Evolutionary conservation across 2,888 invertebrate species (phyloP), one percentile per base, ranked within the genome.

Genomic region (Scaptomyza cyrtandrae): DNA sequence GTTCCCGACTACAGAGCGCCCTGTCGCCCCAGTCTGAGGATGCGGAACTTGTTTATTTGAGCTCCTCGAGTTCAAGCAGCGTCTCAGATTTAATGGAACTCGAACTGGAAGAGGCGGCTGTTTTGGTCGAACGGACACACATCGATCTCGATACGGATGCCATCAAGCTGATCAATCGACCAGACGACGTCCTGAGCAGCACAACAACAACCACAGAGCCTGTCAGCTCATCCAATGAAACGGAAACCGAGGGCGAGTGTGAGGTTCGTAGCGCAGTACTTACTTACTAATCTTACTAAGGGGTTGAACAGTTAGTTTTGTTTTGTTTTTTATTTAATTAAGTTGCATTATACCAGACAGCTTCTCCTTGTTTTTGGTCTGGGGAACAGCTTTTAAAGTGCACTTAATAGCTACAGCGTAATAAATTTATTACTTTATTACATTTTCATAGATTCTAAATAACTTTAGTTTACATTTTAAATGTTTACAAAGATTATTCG

Each of bases 21-120:
- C 62, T 88, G n/a, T 86, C 89, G 1, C 93, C 94, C 71, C 93
- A 93, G 89, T 92, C 93, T 67, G 93, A 93, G 50, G 94, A 94
- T 5, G 95, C 95, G 27, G 96, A 96, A 91, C 90, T 95, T 11
- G 95, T 96, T 1, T 95, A 94, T 90, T 92, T 96, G 46, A 95
- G 95, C 61, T 95, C 95, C 75, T 94, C 95, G 7, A 94, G 94
- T 14, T 95, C 95, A 6, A 94, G 94, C 72, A 94, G 94, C 80
- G 93, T 94, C 13, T 94, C 94, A 78, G 94, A 94, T 70, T 84
- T 94, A 59, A 93, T 93, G 83, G 94, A 95, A 49, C 92, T 93
- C 46, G 94, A 94, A 52, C 79, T 88, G 45, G 90, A 89, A 43
- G 88, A 90, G 57, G 79, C 82, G 3, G 72, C 73, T 0, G 88